Base-by-base conservation (phyloP, 2,113 vertebrate genomes). In the Natator depressus region DNA sequence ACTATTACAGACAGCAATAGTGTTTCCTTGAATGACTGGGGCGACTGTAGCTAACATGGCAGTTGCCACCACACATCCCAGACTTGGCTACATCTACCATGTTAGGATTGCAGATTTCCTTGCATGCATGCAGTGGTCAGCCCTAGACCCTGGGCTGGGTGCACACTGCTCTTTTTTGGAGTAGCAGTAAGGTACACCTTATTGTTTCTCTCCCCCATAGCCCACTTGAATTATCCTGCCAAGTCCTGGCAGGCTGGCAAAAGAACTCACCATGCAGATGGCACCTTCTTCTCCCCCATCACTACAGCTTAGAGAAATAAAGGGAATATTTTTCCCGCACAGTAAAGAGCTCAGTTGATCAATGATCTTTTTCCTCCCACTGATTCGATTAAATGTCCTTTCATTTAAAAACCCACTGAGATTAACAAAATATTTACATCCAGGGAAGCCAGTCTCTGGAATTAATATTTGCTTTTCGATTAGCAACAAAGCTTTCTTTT, bases 391-490 rank as follows among this genome's bases (percentile, higher is more conserved):
- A 80, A 89, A 82, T 6, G 1, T 54, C 27, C 3, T 53, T 91
- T 86, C 9, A 20, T 86, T 94, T 85, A 84, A 84, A 53, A 90
- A 6, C 11, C 24, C 17, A 6, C 59, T 51, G 46, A 84, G 81
- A 80, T 84, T 5, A 75, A 94, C 82, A 89, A 84, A 55, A 25
- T 38, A 79, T 75, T 85, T 92, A 1, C 22, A 69, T 80, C 12
- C 49, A 76, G 14, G 10, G 87, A 88, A 84, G 42, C 5, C 20
- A 16, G 83, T 76, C 78, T 54, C 27, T 54, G 76, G 50, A 31
- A 38, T 82, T 91, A 88, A 69, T 87, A 86, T 55, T 93, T 95
- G 81, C 62, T 90, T 96, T 94, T 35, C 57, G 6, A 51, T 89
- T 80, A 90, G 11, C 42, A 88, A 31, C 19, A 81, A 95, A 82